Evolutionary conservation across 2,113 vertebrate species (phyloP).

Genomic region (Colius striatus): DNA sequence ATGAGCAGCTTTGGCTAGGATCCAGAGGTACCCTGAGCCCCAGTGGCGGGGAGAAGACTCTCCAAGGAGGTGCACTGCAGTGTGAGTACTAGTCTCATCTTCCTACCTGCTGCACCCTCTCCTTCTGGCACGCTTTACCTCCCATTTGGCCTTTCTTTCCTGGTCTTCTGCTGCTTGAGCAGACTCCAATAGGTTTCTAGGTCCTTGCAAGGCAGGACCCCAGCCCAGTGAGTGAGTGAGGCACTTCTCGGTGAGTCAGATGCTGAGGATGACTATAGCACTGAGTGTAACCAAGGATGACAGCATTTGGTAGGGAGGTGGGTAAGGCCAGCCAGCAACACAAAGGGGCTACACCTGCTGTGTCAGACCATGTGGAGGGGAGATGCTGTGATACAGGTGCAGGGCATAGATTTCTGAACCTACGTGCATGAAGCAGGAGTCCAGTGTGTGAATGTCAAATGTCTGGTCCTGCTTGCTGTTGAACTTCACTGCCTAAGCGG

Average conservation of each 20-base stretch:
- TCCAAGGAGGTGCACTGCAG: rapidly evolving
- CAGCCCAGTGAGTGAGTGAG: rapidly evolving
- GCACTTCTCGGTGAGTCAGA: neutral
- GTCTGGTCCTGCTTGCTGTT: neutral
- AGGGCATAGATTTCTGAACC: neutral
- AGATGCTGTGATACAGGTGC: rapidly evolving
- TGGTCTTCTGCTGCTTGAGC: neutral
- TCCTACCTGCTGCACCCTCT: neutral
- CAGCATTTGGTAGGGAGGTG: neutral
- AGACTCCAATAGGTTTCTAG: neutral
- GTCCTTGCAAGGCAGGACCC: neutral
- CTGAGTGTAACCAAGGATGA: neutral
- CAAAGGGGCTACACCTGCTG: neutral
- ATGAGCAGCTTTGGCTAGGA: neutral
- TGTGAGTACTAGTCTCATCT: neutral
- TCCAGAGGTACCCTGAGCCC: neutral
- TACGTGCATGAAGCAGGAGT: neutral
- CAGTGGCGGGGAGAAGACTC: rapidly evolving
- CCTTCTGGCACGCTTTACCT: neutral
- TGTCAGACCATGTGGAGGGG: neutral
- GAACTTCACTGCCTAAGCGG: neutral
- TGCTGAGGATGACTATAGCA: neutral
- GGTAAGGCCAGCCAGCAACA: neutral
- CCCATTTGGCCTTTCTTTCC: neutral
- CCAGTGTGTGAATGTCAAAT: neutral